A percentile compares a stretch with the other conserved stretches of the same genome.
Conservation (phyloP, 2,797 vertebrate species). For the Coranthus polyacanthus region DNA sequence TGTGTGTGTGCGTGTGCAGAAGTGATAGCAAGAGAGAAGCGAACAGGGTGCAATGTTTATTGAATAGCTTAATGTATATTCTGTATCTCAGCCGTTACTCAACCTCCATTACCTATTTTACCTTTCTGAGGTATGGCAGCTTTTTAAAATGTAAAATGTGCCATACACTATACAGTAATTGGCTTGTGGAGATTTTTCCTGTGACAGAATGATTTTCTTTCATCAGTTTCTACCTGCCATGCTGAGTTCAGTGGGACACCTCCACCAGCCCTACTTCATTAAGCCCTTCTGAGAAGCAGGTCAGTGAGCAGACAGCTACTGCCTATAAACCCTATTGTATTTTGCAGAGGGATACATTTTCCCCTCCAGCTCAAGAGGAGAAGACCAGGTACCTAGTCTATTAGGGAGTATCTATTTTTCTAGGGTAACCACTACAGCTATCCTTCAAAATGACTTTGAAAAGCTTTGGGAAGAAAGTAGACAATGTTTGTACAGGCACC, state of each 20-base stretch:
- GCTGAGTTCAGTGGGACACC: slow-evolving; percentile 76
- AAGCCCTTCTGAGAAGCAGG: slow-evolving; percentile 72
- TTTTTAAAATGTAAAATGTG: slow-evolving; percentile 72
- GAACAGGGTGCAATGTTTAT: slow-evolving; percentile 61
- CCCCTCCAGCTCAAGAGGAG: slow-evolving; percentile 21
- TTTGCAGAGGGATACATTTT: slow-evolving; percentile 49
- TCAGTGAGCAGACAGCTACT: slow-evolving; percentile 62
- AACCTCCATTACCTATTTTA: slow-evolving; percentile 57
- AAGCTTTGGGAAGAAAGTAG: slow-evolving; percentile 27
- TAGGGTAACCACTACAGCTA: slow-evolving; percentile 23
- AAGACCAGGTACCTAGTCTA: slow-evolving; percentile 36
- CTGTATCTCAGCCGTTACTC: slow-evolving; percentile 57
- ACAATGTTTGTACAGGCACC: background rate
- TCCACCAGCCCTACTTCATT: slow-evolving; percentile 69
- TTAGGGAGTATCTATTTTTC: slow-evolving; percentile 43
- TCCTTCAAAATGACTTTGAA: slow-evolving; percentile 59
- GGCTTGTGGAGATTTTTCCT: slow-evolving; percentile 68
- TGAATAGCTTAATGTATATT: slow-evolving; percentile 71
- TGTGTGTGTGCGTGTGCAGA: slow-evolving; percentile 4
- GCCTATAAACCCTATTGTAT: slow-evolving; percentile 56
- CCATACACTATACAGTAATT: slow-evolving; percentile 67
- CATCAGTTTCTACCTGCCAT: slow-evolving; percentile 71
- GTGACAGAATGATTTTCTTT: slow-evolving; percentile 78
- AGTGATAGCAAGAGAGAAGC: slow-evolving; percentile 24
- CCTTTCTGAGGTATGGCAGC: slow-evolving; percentile 36